Evolutionary conservation across 2,113 vertebrate genomes (phyloP).

Genomic region (Percina caprodes): DNA sequence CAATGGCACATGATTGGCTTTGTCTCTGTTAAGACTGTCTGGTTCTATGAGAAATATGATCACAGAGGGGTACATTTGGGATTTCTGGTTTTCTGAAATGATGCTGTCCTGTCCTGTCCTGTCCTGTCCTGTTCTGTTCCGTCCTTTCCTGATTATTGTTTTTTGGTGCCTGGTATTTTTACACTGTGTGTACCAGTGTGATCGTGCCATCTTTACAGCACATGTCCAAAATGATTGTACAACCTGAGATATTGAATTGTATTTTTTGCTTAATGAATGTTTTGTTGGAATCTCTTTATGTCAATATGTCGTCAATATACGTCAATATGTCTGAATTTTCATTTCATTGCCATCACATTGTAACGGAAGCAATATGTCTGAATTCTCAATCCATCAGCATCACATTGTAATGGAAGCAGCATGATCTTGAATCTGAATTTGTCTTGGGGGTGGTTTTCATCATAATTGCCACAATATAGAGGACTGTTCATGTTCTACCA

Average conservation of each 20-base stretch:
- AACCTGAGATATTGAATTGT: not conserved
- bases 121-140: not conserved
- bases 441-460: not conserved
- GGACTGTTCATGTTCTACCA: not conserved
- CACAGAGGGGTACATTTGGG: not conserved
- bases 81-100: slow-evolving; percentile 3
- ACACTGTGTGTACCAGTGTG: not conserved
- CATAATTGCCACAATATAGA: not conserved
- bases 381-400: not conserved
- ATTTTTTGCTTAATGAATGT: not conserved
- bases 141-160: not conserved
- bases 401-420: not conserved
- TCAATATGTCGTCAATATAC: too few species aligned
- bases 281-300: too few species aligned
- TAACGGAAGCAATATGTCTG: not conserved
- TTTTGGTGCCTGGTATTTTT: not conserved
- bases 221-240: not conserved
- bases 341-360: not conserved
- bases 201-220: not conserved
- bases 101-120: not conserved
- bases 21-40: not conserved
- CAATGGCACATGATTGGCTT: slow-evolving; percentile 24
- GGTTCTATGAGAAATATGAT: not conserved
- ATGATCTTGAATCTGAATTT: not conserved
- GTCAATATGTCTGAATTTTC: not conserved